A percentile compares a stretch with the other conserved stretches of the same genome.
Conservation (phyloP, 2,888 invertebrate genomes). For the Nesidiocoris tenuis region DNA sequence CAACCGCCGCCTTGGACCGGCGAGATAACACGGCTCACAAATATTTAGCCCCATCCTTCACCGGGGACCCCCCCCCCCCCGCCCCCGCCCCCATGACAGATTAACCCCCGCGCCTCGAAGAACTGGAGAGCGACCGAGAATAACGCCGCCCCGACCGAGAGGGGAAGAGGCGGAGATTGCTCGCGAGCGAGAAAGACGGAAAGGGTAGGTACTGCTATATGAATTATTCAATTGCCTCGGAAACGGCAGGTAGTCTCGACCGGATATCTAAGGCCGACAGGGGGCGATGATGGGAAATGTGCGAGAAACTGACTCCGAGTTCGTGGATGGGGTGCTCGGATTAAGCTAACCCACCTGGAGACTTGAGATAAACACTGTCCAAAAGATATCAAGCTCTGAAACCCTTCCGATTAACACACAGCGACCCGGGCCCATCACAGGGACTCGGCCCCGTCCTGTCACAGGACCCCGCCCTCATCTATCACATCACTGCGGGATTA, state of each 20-base stretch:
- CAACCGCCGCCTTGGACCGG: constrained; percentile 35
- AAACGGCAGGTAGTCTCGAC: constrained; percentile 12
- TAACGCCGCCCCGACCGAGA: too few relatives aligned
- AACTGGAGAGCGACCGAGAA: not conserved
- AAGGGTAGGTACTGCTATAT: constrained; percentile 34
- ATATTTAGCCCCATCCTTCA: constrained; percentile 45
- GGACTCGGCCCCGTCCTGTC: not conserved
- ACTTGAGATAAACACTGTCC: constrained; percentile 43
- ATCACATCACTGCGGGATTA: too few relatives aligned
- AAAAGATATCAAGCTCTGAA: constrained; percentile 43
- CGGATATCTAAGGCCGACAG: constrained; percentile 29
- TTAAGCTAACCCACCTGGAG: constrained; percentile 44
- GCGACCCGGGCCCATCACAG: not conserved
- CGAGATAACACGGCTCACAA: constrained; percentile 45
- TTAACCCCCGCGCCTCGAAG: constrained; percentile 18
- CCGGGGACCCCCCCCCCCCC: not conserved
- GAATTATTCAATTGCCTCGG: constrained; percentile 46
- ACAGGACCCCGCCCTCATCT: too few relatives aligned
- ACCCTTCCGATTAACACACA: constrained; percentile 30
- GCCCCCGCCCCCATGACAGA: constrained; percentile 35
- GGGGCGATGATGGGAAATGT: not conserved
- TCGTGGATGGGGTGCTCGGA: not conserved
- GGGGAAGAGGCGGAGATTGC: not conserved
- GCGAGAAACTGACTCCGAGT: not conserved
- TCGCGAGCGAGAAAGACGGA: not conserved